Percentiles rank a stretch among this genome's conserved stretches.
These are phyloP conservation scores for Aphelenchoides besseyi DNA, from an alignment of 1,140 invertebrate species.

Conservation along the genomic window DNA sequence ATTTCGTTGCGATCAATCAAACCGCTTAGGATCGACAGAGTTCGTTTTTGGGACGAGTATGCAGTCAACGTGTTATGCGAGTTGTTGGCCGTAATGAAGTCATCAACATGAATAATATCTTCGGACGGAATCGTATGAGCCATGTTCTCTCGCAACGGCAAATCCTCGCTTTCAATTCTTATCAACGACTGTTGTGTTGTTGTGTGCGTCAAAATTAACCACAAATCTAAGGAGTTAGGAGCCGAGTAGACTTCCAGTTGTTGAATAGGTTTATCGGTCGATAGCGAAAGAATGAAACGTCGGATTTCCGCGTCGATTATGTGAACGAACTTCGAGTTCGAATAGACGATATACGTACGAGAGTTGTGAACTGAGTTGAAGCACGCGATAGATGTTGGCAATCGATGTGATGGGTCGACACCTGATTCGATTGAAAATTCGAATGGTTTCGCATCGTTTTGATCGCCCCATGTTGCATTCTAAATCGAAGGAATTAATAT, in stretches of 20 bases:
- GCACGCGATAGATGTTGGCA: conserved; percentile 32
- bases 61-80: conserved; percentile 4
- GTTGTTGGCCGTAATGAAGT: not conserved
- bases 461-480: conserved; percentile 31
- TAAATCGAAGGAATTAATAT: conserved; percentile 1
- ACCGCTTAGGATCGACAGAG: no score
- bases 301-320: conserved; percentile 40
- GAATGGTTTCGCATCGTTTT: not conserved
- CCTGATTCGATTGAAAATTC: conserved; percentile 25
- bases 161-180: not conserved
- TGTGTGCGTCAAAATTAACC: conserved; percentile 9
- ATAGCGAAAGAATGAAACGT: conserved; percentile 15
- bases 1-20: no score
- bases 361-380: conserved; percentile 24
- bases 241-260: not conserved
- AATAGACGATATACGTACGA: conserved; percentile 35
- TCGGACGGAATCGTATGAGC: not conserved
- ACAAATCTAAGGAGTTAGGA: not conserved
- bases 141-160: not conserved
- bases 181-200: conserved; percentile 6
- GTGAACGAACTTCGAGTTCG: conserved; percentile 28
- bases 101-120: conserved; percentile 1
- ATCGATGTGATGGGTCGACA: not conserved
- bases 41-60: not conserved
- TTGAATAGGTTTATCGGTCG: conserved; percentile 12